Percentiles rank a stretch among this genome's conserved stretches.
phyloP scores from a whole-genome alignment of 2,888 invertebrate species.

The Plebejus melissa region DNA sequence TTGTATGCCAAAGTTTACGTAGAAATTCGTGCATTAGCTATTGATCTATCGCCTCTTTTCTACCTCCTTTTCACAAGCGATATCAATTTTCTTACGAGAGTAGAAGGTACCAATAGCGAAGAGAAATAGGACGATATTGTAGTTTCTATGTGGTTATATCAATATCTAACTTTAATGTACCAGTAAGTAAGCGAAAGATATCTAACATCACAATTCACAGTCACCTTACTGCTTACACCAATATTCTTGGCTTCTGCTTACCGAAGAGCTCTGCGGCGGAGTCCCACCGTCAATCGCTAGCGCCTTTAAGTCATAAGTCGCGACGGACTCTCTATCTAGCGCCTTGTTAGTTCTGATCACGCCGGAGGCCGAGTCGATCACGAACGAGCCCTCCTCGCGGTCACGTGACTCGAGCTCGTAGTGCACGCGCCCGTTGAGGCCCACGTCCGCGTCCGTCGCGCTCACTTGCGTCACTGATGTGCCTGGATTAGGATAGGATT shows the following conservation, averaged over 20 bases:
- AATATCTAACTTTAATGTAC: no score
- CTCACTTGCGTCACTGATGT: conserved; percentile 88
- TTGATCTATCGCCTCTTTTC: no score
- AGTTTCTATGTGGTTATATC: no score
- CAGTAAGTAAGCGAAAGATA: no score
- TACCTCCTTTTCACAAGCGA: no score
- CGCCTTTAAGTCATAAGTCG: conserved; percentile 90
- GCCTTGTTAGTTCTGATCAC: conserved; percentile 93
- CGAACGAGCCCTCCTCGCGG: conserved; percentile 92
- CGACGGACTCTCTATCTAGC: conserved; percentile 93
- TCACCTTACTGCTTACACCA: no score
- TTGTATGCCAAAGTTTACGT: no score
- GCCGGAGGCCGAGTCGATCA: conserved; percentile 94
- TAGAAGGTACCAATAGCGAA: no score
- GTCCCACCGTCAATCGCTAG: conserved; percentile 94
- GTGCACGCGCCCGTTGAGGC: conserved; percentile 91
- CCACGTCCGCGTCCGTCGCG: conserved; percentile 91
- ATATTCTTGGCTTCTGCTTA: conserved; percentile 37
- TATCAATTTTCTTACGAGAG: no score
- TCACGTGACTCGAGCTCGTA: conserved; percentile 87
- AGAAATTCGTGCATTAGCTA: no score
- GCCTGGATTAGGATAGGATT: conserved; percentile 51
- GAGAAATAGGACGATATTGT: no score
- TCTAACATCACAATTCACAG: no score
- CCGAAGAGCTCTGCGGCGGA: conserved; percentile 83